phyloP scores from a whole-genome alignment of 2,888 invertebrate species.

The Thysanoteuthis rhombus region DNA sequence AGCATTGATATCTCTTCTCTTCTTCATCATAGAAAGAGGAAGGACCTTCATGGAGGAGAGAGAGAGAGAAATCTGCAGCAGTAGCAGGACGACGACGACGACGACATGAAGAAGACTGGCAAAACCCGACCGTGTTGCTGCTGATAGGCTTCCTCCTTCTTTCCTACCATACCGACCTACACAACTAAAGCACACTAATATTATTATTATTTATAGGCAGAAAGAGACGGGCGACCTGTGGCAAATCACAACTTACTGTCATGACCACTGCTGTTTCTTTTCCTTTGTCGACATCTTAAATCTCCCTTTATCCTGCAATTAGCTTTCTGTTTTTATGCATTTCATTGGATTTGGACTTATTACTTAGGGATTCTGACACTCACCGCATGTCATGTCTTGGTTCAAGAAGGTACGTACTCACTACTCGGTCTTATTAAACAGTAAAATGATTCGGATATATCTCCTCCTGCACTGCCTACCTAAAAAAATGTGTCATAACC shows the following conservation, averaged over 20 bases:
- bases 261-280: not conserved
- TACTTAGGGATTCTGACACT: not conserved
- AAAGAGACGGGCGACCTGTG: not conserved
- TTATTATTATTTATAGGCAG: not conserved
- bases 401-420: conserved; percentile 24
- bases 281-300: conserved; percentile 12
- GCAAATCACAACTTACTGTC: not conserved
- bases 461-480: not conserved
- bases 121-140: conserved; percentile 20
- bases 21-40: not conserved
- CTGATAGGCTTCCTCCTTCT: not conserved
- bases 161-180: not conserved
- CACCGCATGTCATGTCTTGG: conserved; percentile 26
- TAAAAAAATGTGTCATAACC: not conserved
- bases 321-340: not conserved
- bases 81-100: not conserved
- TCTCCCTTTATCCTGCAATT: not conserved
- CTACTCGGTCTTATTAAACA: not conserved
- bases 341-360: not conserved
- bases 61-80: no score
- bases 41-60: no score
- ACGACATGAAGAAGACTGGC: not conserved
- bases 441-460: not conserved
- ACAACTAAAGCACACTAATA: not conserved
- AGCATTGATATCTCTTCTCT: no score